Conservation (phyloP, 2,113 vertebrate species). For the Mesoclemmys tuberculata region DNA sequence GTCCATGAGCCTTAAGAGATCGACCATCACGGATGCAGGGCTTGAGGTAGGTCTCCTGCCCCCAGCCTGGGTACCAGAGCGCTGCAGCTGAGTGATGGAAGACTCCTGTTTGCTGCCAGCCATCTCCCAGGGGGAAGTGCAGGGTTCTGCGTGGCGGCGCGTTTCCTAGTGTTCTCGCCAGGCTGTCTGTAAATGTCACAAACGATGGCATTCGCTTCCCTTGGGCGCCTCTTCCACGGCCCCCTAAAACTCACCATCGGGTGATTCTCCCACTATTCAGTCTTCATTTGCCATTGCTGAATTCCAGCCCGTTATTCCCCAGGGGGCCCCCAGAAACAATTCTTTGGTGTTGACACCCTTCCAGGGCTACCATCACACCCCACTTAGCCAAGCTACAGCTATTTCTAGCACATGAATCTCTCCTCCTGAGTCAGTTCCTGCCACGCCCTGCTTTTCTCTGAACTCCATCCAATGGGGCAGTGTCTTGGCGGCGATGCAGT, state of each 20-base stretch:
- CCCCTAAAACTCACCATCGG: neutral
- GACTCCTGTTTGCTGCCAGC: neutral
- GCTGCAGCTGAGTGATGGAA: neutral
- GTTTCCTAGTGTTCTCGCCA: neutral
- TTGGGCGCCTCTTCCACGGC: neutral
- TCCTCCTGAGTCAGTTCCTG: neutral
- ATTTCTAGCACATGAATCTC: neutral
- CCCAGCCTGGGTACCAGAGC: neutral
- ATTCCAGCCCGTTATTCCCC: too few species aligned
- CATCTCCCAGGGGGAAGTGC: neutral
- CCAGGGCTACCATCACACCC: neutral
- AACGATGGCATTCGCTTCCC: neutral
- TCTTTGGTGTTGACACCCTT: neutral
- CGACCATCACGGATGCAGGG: slow-evolving; percentile 97
- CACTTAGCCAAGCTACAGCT: neutral
- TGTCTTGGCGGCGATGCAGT: neutral
- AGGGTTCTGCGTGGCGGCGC: neutral
- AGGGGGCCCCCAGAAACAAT: neutral
- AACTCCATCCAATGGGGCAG: neutral
- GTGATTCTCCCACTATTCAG: neutral
- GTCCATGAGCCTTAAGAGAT: slow-evolving; percentile 97
- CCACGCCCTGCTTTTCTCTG: neutral
- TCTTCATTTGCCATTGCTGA: neutral
- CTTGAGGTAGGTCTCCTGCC: slow-evolving; percentile 86
- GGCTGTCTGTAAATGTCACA: neutral